These are phyloP conservation scores for Zaprionus ornatus DNA, from an alignment of 1,140 invertebrate species.

Conservation along the genomic window DNA sequence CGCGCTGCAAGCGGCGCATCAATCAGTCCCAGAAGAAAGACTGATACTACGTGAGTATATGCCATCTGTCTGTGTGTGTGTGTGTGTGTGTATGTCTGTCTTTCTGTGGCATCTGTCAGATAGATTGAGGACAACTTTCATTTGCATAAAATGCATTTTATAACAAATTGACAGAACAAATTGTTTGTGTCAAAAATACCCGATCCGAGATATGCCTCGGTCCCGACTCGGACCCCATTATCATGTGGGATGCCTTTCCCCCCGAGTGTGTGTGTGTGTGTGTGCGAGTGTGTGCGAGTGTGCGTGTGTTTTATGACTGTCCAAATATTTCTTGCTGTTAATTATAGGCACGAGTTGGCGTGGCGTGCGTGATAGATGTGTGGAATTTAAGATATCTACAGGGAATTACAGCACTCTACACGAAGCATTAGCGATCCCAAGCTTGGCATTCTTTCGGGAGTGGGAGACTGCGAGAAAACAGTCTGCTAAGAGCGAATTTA, in stretches of 20 bases:
- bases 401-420: slow-evolving; percentile 3
- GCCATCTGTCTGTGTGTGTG: slow-evolving; percentile 1
- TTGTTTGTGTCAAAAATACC: slow-evolving; percentile 72
- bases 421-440: neutral
- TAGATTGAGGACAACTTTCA: slow-evolving; percentile 76
- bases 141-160: slow-evolving; percentile 76
- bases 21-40: slow-evolving; percentile 52
- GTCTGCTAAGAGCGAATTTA: slow-evolving; percentile 41
- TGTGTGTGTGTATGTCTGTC: neutral
- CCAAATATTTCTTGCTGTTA: slow-evolving; percentile 77
- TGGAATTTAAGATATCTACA: slow-evolving; percentile 40
- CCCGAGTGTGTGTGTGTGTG: neutral
- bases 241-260: slow-evolving; percentile 45
- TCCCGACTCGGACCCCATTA: neutral
- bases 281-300: slow-evolving; percentile 8
- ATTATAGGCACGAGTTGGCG: slow-evolving; percentile 77
- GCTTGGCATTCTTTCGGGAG: neutral
- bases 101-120: slow-evolving; percentile 17
- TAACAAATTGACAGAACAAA: slow-evolving; percentile 72
- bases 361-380: slow-evolving; percentile 55
- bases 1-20: slow-evolving; percentile 53
- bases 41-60: slow-evolving; percentile 8
- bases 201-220: slow-evolving; percentile 9
- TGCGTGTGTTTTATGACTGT: slow-evolving; percentile 60
- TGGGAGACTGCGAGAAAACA: neutral